phyloP scores from a whole-genome alignment of 2,113 vertebrate genomes.

The Phrynosoma platyrhinos region DNA sequence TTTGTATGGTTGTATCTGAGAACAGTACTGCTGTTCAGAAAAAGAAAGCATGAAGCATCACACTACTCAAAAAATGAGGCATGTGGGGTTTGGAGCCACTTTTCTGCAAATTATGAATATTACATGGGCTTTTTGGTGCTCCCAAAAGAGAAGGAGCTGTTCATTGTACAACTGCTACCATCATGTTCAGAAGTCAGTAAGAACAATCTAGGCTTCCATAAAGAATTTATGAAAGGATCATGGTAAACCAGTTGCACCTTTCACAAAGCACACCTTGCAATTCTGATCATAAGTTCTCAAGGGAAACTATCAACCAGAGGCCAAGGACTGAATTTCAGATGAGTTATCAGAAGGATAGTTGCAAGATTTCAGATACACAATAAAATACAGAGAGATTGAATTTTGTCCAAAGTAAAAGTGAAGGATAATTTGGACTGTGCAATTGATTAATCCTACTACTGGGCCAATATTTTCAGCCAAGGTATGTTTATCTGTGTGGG shows the following conservation, averaged over 20 bases:
- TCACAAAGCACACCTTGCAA: neutral
- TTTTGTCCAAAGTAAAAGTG: neutral
- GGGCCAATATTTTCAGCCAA: neutral
- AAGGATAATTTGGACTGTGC: neutral
- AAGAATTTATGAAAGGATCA: slow-evolving; percentile 6
- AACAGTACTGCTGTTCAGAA: neutral
- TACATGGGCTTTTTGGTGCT: neutral
- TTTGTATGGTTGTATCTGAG: neutral
- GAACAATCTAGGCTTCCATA: neutral
- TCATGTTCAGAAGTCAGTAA: neutral
- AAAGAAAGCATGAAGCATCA: neutral
- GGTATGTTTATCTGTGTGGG: neutral
- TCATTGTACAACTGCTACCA: neutral
- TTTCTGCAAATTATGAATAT: neutral
- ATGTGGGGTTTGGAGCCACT: neutral
- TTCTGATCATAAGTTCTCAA: neutral
- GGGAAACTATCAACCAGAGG: neutral
- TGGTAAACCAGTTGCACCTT: neutral
- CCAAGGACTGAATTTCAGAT: neutral
- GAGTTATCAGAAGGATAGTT: neutral
- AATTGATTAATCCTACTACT: neutral
- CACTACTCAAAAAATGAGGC: neutral
- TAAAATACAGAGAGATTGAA: neutral
- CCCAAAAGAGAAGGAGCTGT: neutral
- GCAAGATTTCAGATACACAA: neutral